These are phyloP conservation scores for Pteruthius melanotis DNA, from an alignment of 2,113 vertebrate species.

Conservation along the genomic window DNA sequence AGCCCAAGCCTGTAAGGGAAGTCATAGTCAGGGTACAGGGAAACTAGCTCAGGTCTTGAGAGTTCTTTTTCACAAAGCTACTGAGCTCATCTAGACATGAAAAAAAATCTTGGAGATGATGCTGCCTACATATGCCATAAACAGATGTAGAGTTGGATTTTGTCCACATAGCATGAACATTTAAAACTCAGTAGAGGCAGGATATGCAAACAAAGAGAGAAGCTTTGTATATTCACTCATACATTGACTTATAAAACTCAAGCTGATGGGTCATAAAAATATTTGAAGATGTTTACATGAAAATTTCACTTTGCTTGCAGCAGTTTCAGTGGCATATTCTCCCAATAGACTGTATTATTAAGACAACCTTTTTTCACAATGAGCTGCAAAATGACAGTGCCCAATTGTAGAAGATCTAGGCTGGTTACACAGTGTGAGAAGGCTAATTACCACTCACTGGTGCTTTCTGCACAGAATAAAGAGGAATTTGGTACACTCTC, in stretches of 20 bases:
- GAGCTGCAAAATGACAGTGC: neutral
- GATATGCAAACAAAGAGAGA: constrained; percentile 68
- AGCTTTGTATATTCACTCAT: constrained; percentile 46
- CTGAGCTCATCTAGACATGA: neutral
- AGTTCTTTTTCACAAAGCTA: neutral
- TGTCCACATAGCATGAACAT: constrained; percentile 67
- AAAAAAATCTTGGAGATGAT: constrained; percentile 41
- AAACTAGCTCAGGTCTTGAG: neutral
- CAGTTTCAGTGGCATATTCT: constrained; percentile 1
- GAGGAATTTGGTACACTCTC: neutral
- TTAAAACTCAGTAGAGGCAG: constrained; percentile 68
- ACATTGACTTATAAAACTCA: constrained; percentile 70
- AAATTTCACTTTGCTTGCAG: constrained; percentile 46
- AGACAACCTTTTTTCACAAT: neutral
- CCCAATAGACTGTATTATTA: neutral
- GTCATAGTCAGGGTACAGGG: neutral
- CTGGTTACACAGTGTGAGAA: neutral
- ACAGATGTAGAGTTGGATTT: constrained; percentile 51
- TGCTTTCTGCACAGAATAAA: neutral
- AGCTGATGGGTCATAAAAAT: constrained; percentile 67
- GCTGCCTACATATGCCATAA: constrained; percentile 46
- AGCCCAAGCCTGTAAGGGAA: neutral
- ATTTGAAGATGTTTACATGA: constrained; percentile 60
- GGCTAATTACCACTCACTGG: neutral
- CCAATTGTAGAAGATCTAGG: neutral